A percentile compares a stretch with the other conserved stretches of the same genome.
Conservation (phyloP, 2,113 vertebrate genomes). For the Macaca nemestrina region DNA sequence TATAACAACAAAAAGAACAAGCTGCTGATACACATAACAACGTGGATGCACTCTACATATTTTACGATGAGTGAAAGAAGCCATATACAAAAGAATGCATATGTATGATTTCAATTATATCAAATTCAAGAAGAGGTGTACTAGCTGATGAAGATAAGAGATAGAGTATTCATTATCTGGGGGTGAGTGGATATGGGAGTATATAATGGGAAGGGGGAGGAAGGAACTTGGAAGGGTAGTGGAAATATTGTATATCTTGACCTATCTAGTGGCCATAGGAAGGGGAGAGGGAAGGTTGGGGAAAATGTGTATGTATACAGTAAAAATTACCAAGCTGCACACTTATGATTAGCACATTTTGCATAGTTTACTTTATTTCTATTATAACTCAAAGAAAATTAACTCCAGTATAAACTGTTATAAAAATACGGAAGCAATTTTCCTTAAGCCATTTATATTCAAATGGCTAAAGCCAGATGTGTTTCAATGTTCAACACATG, state of each 20-base stretch:
- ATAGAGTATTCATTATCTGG: background rate
- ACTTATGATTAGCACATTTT: slow-evolving; percentile 35
- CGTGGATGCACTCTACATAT: background rate
- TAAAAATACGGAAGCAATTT: slow-evolving; percentile 63
- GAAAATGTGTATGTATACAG: background rate
- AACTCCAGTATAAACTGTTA: slow-evolving; percentile 37
- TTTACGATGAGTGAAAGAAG: slow-evolving; percentile 9
- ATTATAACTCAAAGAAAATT: slow-evolving; percentile 53
- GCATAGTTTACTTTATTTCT: slow-evolving; percentile 33
- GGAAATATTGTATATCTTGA: background rate
- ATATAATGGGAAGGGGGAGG: background rate
- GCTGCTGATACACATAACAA: background rate
- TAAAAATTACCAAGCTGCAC: slow-evolving; percentile 51
- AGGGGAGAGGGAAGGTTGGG: background rate
- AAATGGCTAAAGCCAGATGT: slow-evolving; percentile 67
- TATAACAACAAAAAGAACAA: slow-evolving; percentile 32
- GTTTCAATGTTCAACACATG: slow-evolving; percentile 64
- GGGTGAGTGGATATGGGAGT: background rate
- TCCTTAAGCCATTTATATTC: slow-evolving; percentile 59
- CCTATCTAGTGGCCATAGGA: background rate
- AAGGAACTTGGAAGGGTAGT: background rate
- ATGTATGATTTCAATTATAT: slow-evolving; percentile 30
- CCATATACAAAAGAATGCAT: background rate
- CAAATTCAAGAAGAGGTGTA: background rate
- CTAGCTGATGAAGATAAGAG: background rate